Conservation (phyloP, 2,888 invertebrate genomes). For the Trachelus stipa region DNA sequence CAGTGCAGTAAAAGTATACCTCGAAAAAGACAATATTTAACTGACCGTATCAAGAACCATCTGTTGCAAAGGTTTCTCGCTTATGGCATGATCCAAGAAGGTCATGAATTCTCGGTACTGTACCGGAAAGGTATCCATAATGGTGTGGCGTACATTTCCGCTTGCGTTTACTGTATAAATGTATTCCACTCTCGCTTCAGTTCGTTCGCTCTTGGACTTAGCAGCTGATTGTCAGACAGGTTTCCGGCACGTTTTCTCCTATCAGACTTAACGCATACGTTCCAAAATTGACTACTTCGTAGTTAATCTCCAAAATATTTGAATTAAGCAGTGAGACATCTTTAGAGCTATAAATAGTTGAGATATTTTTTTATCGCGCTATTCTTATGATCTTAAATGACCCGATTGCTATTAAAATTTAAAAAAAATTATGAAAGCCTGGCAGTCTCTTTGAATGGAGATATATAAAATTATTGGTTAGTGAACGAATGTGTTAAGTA, state of each 20-base stretch:
- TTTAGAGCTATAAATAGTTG: background rate
- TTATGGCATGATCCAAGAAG: background rate
- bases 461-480: background rate
- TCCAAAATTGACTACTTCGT: background rate
- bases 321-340: background rate
- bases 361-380: background rate
- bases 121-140: background rate
- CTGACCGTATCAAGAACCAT: background rate
- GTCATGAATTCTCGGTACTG: background rate
- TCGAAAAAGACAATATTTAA: background rate
- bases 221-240: background rate
- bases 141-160: background rate
- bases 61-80: background rate
- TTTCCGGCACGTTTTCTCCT: background rate
- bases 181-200: background rate
- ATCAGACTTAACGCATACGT: background rate
- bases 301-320: background rate
- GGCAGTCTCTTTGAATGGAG: background rate
- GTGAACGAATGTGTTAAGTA: background rate
- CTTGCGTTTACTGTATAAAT: background rate
- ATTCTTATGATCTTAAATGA: background rate
- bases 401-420: no score
- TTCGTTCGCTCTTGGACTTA: background rate
- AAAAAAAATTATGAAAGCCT: background rate
- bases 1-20: background rate